Conservation (phyloP, 2,113 vertebrate genomes). For the Lagopus leucura region DNA sequence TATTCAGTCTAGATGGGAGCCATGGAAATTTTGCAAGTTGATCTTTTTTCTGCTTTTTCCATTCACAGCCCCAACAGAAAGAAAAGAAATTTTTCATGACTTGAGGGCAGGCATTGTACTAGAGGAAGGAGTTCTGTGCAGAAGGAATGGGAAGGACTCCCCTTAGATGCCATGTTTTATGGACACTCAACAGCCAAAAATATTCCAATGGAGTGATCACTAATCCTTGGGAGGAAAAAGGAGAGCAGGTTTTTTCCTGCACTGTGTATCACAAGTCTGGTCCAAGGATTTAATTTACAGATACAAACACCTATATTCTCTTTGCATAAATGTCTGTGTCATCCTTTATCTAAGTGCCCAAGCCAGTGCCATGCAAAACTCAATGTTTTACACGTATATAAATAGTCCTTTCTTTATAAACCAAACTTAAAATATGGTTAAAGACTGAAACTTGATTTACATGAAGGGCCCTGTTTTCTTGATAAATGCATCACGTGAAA, state of each 20-base stretch:
- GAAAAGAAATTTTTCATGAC: not conserved
- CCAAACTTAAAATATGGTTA: not conserved
- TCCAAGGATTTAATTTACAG: not conserved
- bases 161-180: not conserved
- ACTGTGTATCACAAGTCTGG: not conserved
- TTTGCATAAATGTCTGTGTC: not conserved
- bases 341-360: not conserved
- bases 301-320: not conserved
- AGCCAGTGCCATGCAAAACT: not conserved
- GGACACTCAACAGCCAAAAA: not conserved
- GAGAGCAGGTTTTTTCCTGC: fast-evolving
- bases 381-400: not conserved
- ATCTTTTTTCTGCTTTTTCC: not conserved
- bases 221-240: not conserved
- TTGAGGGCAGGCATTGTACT: not conserved
- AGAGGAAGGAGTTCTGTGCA: not conserved
- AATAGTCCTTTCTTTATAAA: not conserved
- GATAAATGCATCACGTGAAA: not conserved
- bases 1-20: not conserved
- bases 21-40: not conserved
- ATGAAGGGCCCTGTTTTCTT: not conserved
- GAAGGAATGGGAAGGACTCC: not conserved
- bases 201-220: not conserved
- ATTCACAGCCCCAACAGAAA: not conserved
- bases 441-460: not conserved